Evolutionary conservation across 2,888 invertebrate species (phyloP).

Genomic region (Oscheius myriophilus): DNA sequence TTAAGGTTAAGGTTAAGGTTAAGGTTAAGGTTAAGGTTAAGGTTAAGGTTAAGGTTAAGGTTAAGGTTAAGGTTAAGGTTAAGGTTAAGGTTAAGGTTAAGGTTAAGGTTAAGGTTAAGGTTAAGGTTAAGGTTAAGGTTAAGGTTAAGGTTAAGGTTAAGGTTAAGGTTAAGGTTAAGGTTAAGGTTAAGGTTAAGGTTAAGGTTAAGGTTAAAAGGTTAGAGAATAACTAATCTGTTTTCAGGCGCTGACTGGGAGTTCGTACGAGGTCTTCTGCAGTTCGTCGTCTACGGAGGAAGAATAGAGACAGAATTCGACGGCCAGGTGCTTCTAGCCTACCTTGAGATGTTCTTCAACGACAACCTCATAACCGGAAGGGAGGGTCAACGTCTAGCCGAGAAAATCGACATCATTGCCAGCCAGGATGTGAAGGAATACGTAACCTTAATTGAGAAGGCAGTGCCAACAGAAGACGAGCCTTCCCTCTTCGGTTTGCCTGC

Average conservation of each 20-base stretch:
- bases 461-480: conserved; percentile 50
- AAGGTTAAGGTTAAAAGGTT: too few species aligned
- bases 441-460: conserved; percentile 77
- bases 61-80: too few species aligned
- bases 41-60: too few species aligned
- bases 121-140: too few species aligned
- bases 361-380: conserved; percentile 45
- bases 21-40: too few species aligned
- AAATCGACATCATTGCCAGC: conserved; percentile 38
- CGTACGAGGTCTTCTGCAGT: conserved; percentile 81
- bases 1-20: too few species aligned
- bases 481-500: conserved; percentile 83
- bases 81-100: too few species aligned
- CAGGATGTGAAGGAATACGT: conserved; percentile 64
- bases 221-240: too few species aligned
- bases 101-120: too few species aligned
- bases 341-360: conserved; percentile 72
- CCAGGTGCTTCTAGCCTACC: conserved; percentile 78
- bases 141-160: too few species aligned
- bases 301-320: conserved; percentile 83
- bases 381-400: conserved; percentile 44
- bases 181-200: not conserved
- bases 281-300: conserved; percentile 86
- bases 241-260: conserved; percentile 78
- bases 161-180: not conserved